Conservation (phyloP, 2,888 invertebrate species). For the Dorcus hopei region DNA sequence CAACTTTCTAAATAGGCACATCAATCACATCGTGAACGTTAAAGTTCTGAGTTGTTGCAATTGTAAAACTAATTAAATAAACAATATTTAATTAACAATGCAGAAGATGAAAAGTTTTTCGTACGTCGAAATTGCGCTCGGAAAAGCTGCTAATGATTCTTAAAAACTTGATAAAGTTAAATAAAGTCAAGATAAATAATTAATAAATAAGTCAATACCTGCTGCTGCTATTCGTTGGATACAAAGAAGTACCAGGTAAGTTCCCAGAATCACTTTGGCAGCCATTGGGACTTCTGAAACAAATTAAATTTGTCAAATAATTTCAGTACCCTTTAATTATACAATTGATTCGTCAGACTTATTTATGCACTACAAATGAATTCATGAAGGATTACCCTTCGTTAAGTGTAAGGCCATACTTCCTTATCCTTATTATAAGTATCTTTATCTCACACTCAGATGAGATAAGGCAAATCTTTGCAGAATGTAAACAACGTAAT, state of each 20-base stretch:
- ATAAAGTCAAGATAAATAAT: too few species aligned
- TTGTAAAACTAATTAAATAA: too few species aligned
- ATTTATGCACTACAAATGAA: too few species aligned
- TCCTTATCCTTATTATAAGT: background rate
- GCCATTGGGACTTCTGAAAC: slow-evolving; percentile 25
- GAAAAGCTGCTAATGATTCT: too few species aligned
- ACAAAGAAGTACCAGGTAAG: slow-evolving; percentile 21
- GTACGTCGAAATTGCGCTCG: too few species aligned
- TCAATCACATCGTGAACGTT: background rate
- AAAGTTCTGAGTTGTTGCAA: too few species aligned
- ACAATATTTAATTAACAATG: too few species aligned
- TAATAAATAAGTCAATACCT: slow-evolving; percentile 9
- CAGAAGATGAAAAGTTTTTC: too few species aligned
- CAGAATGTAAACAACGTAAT: too few species aligned
- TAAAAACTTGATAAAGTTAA: too few species aligned
- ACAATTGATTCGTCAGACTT: too few species aligned
- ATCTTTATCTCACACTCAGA: background rate
- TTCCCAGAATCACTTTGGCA: slow-evolving; percentile 13
- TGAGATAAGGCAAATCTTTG: background rate
- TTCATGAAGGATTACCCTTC: background rate
- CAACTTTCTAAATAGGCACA: background rate
- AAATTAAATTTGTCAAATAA: slow-evolving; percentile 1
- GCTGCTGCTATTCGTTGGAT: slow-evolving; percentile 12
- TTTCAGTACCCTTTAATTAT: background rate
- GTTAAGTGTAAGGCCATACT: background rate